Base-by-base conservation (phyloP, 2,888 invertebrate species). In the Taenaris catops region DNA sequence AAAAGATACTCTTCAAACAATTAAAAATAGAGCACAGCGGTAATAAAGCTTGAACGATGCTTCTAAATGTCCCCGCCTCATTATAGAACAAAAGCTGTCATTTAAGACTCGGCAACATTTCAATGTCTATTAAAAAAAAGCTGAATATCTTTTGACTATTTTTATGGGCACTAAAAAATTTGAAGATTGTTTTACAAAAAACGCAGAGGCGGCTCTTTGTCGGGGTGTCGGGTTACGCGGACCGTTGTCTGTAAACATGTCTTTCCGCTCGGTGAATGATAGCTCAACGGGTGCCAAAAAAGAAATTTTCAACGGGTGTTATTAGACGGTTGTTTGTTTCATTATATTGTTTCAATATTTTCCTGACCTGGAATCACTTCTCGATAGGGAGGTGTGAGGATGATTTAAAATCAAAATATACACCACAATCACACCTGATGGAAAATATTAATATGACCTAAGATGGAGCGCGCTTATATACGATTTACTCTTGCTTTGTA, bases 21-120 rank as follows among this genome's bases (percentile, higher is more conserved):
- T 68, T 63, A 62, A 63, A 83, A 83, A 84, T 81, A 83, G 81
- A 73, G 59, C 67, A 60, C 53, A 61, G 55, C 59, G 55, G 55
- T 59, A 75, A 81, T 79, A 81, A 80, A 74, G 67, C 61, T 59
- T 56, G 55, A 73, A 69, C 53, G 68, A 67, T 63, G 65, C 62
- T 67, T 75, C 67, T 71, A 73, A 75, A 63, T 75, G 80, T 81
- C 80, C 66, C 79, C 70, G 70, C 65, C 76, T 79, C 79, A 75
- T 79, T 78, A 80, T 72, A 78, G 76, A 81, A 83, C 83, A 86
- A 84, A 86, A 84, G 84, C 83, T 79, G 84, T 83, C 84, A 81
- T 69, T 73, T 57, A 76, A 75, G 74, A 74, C 75, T 80, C 81
- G 75, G 86, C 71, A 78, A 86, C 86, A 84, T 83, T 84, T 84